phyloP scores from a whole-genome alignment of 1,140 invertebrate species.

The Plectrocnemia conspersa region DNA sequence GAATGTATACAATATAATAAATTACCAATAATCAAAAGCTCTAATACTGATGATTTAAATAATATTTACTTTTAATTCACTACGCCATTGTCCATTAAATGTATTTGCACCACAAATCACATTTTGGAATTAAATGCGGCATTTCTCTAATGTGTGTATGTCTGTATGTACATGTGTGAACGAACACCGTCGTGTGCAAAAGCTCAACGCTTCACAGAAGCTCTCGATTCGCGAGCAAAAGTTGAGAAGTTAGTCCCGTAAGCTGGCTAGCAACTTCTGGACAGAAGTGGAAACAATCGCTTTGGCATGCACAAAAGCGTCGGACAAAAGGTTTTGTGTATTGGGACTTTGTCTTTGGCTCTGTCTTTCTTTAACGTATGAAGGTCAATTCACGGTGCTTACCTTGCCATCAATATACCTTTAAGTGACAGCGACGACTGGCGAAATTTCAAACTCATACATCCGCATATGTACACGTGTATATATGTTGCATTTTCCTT shows the following conservation, averaged over 20 bases:
- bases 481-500: too few relatives aligned
- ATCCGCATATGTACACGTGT: too few relatives aligned
- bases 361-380: background rate
- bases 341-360: too few relatives aligned
- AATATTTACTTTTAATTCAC: background rate
- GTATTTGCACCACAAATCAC: background rate
- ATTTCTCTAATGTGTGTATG: background rate
- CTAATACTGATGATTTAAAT: too few relatives aligned
- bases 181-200: background rate
- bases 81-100: background rate
- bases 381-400: constrained; percentile 5
- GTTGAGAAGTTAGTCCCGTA: background rate
- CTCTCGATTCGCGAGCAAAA: constrained; percentile 1
- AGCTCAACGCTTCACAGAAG: constrained; percentile 6
- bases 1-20: too few relatives aligned
- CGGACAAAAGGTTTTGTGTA: constrained; percentile 5
- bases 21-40: too few relatives aligned
- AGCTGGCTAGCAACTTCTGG: constrained; percentile 3
- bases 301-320: constrained; percentile 5
- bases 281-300: constrained; percentile 3
- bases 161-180: background rate
- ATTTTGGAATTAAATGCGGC: too few relatives aligned
- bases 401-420: too few relatives aligned
- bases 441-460: too few relatives aligned
- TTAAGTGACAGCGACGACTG: too few relatives aligned